Base-by-base conservation (phyloP, 2,113 vertebrate genomes). In the Gasterosteus nipponicus region DNA sequence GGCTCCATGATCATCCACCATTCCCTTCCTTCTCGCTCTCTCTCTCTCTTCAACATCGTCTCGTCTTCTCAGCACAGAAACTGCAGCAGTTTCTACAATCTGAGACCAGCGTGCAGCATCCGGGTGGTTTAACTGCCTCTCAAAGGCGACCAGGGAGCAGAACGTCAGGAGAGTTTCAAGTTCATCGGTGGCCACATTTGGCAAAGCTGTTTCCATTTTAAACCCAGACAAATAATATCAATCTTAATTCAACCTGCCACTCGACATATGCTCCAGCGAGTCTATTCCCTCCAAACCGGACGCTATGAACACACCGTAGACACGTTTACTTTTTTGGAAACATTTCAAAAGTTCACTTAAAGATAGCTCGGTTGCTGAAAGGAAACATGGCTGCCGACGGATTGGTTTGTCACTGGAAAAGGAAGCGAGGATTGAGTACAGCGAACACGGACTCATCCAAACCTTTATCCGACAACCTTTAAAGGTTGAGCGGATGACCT, bases 111-210 rank as follows among this genome's bases (percentile, higher is more conserved):
- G 31, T 19, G 51, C 51, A n/a, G 54, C 67, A 84, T 22, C 29
- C n/a, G 35, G 71, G 69, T 38, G 31, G 22, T 73, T 77, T 66
- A 58, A 69, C 57, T 51, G 49, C 57, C 46, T 68, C 76, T 66
- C 54, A 70, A 73, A 74, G 56, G 26, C 46, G 49, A 26, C 19
- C 11, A 47, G 66, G 31, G 19, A 61, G 18, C 31, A 56, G 39
- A 42, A 15, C 18, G 7, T 26, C 22, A 26, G 22, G 22, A 26
- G 22, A 72, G 19, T 69, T 22, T 54, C 10, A 60, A 47, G 47
- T 74, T 26, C 6, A 59, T 47, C 7, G 42, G 16, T 26, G 15
- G 22, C n/a, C 64, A 31, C 38, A 51, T 33, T 59, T 15, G n/a
- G 63, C 56, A 64, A 44, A 51, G 44, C 2, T 15, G 42, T n/a